A percentile compares a stretch with the other conserved stretches of the same genome.
Evolutionary conservation across 2,113 vertebrate species (phyloP).

Genomic region (Stictonetta naevosa): DNA sequence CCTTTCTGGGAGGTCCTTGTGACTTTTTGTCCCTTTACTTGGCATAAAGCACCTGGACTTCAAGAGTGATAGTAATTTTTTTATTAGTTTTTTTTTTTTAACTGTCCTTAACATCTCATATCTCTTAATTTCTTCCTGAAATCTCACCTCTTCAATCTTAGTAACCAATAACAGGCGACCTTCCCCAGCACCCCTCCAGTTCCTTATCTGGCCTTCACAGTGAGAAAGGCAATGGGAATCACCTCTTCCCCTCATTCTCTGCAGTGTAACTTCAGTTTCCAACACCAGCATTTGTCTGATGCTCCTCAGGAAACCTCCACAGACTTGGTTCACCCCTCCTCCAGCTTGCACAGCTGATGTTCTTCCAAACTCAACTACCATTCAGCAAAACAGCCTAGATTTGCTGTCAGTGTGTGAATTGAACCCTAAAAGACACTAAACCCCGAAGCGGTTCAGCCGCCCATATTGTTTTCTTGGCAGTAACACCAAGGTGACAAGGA

Average conservation of each 20-base stretch:
- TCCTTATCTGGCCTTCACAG: background rate
- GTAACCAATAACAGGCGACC: background rate
- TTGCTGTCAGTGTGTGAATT: background rate
- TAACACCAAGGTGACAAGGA: background rate
- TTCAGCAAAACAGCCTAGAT: background rate
- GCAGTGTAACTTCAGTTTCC: background rate
- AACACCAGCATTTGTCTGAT: background rate
- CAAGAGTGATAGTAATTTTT: background rate
- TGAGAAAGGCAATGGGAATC: background rate
- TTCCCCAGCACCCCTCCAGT: background rate
- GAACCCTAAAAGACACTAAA: background rate
- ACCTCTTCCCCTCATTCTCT: background rate
- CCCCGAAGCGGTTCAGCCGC: background rate
- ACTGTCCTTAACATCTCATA: background rate
- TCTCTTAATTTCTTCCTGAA: background rate
- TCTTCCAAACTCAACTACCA: background rate
- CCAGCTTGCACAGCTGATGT: rapidly evolving
- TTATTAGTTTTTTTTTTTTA: background rate
- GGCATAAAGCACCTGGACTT: background rate
- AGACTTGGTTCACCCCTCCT: background rate
- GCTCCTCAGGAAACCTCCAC: background rate
- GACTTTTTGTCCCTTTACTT: background rate
- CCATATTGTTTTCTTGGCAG: background rate
- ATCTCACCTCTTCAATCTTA: background rate
- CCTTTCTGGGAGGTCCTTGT: background rate